These are phyloP conservation scores for Pollachius pollachius DNA, from an alignment of 2,113 vertebrate genomes.

Conservation along the genomic window DNA sequence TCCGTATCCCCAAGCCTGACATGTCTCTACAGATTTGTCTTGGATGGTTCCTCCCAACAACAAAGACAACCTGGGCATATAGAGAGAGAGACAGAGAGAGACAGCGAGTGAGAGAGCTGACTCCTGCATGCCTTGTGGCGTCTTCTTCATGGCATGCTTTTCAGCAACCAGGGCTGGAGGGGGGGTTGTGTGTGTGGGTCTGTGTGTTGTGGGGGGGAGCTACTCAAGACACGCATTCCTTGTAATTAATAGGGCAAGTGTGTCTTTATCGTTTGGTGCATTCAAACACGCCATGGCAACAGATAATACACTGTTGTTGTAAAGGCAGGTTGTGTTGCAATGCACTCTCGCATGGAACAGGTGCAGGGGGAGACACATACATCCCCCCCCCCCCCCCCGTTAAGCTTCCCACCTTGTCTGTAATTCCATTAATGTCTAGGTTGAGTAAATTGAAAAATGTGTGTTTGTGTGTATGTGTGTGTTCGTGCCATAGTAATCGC, in stretches of 20 bases:
- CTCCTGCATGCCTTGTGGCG: constrained; percentile 48
- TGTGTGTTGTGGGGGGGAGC: constrained; percentile 27
- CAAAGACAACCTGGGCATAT: too few species aligned
- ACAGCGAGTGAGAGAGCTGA: constrained; percentile 38
- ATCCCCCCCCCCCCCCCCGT: too few species aligned
- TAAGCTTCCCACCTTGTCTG: too few species aligned
- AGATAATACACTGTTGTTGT: constrained; percentile 24
- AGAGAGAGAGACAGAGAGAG: constrained; percentile 35
- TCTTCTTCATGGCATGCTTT: constrained; percentile 51
- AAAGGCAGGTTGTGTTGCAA: constrained; percentile 28
- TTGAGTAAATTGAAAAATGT: too few species aligned
- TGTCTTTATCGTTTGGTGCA: constrained; percentile 47
- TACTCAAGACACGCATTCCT: constrained; percentile 44
- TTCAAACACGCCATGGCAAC: constrained; percentile 36
- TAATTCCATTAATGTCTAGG: too few species aligned
- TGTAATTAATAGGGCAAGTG: constrained; percentile 54
- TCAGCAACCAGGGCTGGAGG: constrained; percentile 33
- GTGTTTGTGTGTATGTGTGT: too few species aligned
- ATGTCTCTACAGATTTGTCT: constrained; percentile 49
- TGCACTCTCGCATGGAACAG: constrained; percentile 16
- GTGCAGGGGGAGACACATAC: too few species aligned
- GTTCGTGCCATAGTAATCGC: too few species aligned
- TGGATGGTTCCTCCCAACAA: constrained; percentile 35
- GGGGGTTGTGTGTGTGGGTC: constrained; percentile 33
- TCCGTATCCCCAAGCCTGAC: constrained; percentile 50